Evolutionary conservation across 2,888 invertebrate genomes (phyloP).

Genomic region (Amphipyra berbera): DNA sequence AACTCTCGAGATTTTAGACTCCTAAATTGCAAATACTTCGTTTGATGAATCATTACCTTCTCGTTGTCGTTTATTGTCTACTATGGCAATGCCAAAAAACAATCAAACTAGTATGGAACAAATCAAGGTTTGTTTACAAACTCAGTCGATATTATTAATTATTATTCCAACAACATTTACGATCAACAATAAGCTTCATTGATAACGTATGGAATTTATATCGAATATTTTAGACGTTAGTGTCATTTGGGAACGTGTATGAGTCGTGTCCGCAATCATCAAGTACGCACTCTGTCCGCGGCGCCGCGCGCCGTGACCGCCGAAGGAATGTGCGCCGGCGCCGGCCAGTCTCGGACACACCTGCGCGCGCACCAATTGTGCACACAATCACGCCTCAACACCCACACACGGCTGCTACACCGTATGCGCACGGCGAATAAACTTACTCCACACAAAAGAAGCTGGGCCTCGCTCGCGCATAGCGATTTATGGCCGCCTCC

Average conservation of each 20-base stretch:
- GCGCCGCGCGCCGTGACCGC: conserved; percentile 83
- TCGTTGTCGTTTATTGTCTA: too few relatives aligned
- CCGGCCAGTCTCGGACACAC: conserved; percentile 92
- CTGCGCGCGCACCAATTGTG: conserved; percentile 83
- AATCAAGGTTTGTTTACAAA: not conserved
- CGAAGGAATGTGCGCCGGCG: conserved; percentile 90
- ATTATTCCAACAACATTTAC: conserved; percentile 14
- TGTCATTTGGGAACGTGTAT: conserved; percentile 48
- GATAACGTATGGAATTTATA: conserved; percentile 47
- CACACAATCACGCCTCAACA: conserved; percentile 66
- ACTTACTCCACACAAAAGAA: conserved; percentile 58
- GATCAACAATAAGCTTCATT: conserved; percentile 32
- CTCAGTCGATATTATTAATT: conserved; percentile 14
- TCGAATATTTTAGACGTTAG: conserved; percentile 39
- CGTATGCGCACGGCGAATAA: conserved; percentile 44
- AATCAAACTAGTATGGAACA: not conserved
- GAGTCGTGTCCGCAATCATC: conserved; percentile 62
- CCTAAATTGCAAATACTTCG: too few relatives aligned
- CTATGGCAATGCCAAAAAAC: too few relatives aligned
- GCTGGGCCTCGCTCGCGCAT: conserved; percentile 57
- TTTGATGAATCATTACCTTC: too few relatives aligned
- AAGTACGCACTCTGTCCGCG: conserved; percentile 60
- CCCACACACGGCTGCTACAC: conserved; percentile 58
- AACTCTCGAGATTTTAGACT: too few relatives aligned
- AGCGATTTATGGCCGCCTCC: conserved; percentile 69